Conservation (phyloP, 2,113 vertebrate genomes). For the Meriones unguiculatus region DNA sequence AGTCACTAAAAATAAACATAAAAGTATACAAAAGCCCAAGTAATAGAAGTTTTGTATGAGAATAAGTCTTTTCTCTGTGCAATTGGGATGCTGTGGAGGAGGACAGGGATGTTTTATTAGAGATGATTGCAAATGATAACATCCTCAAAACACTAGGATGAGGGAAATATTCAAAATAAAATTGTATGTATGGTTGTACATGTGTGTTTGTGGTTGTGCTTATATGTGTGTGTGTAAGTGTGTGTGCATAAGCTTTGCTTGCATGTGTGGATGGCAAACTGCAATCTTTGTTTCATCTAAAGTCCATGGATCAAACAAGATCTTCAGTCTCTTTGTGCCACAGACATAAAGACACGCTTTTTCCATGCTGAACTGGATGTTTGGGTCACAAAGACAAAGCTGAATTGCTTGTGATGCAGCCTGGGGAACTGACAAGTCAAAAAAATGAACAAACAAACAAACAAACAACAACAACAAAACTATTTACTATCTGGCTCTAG, state of each 20-base stretch:
- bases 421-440: no score
- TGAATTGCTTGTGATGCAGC: background rate
- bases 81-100: background rate
- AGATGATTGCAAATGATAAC: background rate
- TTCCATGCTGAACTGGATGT: background rate
- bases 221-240: background rate
- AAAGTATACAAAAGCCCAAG: background rate
- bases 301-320: background rate
- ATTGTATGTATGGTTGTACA: background rate
- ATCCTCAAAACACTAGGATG: background rate
- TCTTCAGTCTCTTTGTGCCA: background rate
- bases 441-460: background rate
- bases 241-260: background rate
- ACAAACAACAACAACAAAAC: no score
- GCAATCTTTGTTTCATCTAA: background rate
- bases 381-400: background rate
- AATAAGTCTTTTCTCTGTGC: background rate
- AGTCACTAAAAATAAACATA: background rate
- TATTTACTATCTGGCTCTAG: background rate
- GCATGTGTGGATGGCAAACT: no score
- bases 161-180: background rate
- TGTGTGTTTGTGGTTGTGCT: background rate
- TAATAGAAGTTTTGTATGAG: background rate
- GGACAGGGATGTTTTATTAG: background rate
- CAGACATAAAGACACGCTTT: background rate